A percentile compares a stretch with the other conserved stretches of the same genome.
phyloP scores from a whole-genome alignment of 1,140 invertebrate genomes.

The Diploscapter pachys region DNA sequence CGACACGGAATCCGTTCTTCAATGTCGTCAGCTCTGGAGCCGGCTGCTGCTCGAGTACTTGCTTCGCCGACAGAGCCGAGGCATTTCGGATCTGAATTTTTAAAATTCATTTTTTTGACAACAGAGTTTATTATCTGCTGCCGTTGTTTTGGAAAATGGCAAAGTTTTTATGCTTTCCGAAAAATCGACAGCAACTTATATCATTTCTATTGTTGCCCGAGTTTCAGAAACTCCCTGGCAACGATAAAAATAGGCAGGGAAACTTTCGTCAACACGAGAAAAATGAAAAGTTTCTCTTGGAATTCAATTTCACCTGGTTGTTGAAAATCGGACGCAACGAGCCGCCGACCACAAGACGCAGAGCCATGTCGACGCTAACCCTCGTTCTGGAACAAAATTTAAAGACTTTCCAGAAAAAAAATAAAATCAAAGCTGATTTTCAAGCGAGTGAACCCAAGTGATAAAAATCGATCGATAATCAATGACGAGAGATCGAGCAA shows the following conservation, averaged over 20 bases:
- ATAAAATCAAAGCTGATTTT: no score
- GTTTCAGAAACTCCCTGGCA: no score
- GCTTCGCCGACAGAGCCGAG: constrained; percentile 25
- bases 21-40: constrained; percentile 77
- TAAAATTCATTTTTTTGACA: neutral
- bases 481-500: no score
- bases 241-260: neutral
- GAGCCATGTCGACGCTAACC: constrained; percentile 13
- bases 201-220: no score
- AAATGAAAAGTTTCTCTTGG: neutral
- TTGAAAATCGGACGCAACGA: constrained; percentile 23
- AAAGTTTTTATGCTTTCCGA: no score
- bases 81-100: constrained; percentile 21
- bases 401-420: no score
- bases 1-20: constrained; percentile 84
- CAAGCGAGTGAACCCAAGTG: no score
- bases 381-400: no score
- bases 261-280: constrained; percentile 3
- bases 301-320: constrained; percentile 10
- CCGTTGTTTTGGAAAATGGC: no score
- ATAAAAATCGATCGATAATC: no score
- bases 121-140: no score
- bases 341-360: constrained; percentile 20
- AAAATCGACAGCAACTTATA: no score
- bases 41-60: constrained; percentile 22